Evolutionary conservation across 92 coral and sea anemone species (phyloP).

Genomic region (Umimayanthus kanabou): DNA sequence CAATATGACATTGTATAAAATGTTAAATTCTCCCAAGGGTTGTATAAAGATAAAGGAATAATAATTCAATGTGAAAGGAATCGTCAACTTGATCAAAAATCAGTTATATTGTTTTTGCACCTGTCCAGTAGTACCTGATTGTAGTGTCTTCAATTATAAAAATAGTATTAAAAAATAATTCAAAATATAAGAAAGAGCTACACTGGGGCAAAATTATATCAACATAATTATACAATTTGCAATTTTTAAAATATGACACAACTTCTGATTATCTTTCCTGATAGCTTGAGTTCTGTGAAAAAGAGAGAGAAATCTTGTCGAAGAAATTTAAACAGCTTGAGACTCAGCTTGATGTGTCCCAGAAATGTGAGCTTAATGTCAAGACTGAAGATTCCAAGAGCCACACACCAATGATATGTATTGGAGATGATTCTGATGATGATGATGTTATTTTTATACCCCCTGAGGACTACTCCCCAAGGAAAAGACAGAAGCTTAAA

Average conservation of each 20-base stretch:
- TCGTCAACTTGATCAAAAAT: too few relatives aligned
- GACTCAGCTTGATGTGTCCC: constrained; percentile 43
- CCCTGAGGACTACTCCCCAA: constrained; percentile 84
- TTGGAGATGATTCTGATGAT: constrained; percentile 62
- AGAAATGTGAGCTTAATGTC: constrained; percentile 48
- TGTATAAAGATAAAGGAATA: too few relatives aligned
- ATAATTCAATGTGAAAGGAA: too few relatives aligned
- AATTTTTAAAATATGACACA: background rate
- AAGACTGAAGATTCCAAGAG: constrained; percentile 47
- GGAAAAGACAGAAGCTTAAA: constrained; percentile 54
- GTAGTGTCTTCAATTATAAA: too few relatives aligned
- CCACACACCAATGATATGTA: constrained; percentile 41
- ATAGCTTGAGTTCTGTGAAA: constrained; percentile 71
- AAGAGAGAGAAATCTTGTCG: constrained; percentile 52
- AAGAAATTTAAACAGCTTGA: constrained; percentile 51
- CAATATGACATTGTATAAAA: too few relatives aligned
- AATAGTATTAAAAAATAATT: too few relatives aligned
- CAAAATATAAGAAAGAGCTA: too few relatives aligned
- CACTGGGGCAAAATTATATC: too few relatives aligned
- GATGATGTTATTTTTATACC: constrained; percentile 75
- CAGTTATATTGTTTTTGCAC: too few relatives aligned
- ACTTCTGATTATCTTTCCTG: background rate
- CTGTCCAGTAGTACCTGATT: too few relatives aligned
- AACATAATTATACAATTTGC: background rate
- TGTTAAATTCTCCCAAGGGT: too few relatives aligned